Conservation (phyloP, 2,888 invertebrate species). For the Sycophila texana region DNA sequence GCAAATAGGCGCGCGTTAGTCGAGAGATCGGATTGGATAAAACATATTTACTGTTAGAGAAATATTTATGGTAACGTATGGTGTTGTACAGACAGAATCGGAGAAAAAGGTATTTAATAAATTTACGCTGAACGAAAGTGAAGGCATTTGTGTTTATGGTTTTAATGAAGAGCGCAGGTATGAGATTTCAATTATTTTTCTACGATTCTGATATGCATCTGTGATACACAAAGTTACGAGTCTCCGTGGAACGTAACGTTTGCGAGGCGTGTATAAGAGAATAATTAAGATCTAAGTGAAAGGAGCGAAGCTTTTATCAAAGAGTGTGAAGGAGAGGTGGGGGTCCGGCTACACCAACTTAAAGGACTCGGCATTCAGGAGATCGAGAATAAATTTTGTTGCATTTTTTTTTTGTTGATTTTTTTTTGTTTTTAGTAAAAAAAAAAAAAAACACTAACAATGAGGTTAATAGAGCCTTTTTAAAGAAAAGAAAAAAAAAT, state of each 20-base stretch:
- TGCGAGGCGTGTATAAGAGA: slow-evolving; percentile 12
- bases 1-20: no score
- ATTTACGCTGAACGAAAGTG: neutral
- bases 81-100: neutral
- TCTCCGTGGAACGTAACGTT: neutral
- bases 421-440: slow-evolving; percentile 47
- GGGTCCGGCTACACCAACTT: slow-evolving; percentile 75
- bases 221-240: neutral
- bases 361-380: slow-evolving; percentile 61
- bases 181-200: slow-evolving; percentile 1
- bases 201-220: slow-evolving; percentile 7
- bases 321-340: slow-evolving; percentile 62
- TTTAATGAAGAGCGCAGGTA: neutral
- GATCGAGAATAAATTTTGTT: neutral
- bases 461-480: slow-evolving; percentile 51
- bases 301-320: slow-evolving; percentile 45
- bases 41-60: neutral
- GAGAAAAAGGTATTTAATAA: neutral
- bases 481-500: slow-evolving; percentile 16
- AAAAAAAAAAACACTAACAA: slow-evolving; percentile 29
- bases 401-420: no score
- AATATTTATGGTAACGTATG: neutral
- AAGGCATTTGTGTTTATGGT: neutral
- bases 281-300: slow-evolving; percentile 55
- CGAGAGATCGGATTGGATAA: neutral